Evolutionary conservation across 1,140 invertebrate species (phyloP).

Genomic region (Pinna nobilis): DNA sequence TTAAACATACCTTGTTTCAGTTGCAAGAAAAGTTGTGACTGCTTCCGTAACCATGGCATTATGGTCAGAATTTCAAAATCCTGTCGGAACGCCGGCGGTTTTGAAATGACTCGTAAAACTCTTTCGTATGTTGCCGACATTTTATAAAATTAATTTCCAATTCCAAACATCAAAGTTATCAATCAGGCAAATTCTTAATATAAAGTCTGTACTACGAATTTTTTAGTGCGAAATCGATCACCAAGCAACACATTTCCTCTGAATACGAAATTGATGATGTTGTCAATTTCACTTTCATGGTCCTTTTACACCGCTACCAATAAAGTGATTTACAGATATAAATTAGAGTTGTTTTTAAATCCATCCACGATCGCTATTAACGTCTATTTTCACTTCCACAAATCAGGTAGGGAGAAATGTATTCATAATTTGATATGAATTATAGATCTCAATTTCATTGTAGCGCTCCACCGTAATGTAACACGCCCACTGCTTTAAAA

Average conservation of each 20-base stretch:
- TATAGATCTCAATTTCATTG: too few relatives aligned
- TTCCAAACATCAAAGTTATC: too few relatives aligned
- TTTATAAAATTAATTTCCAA: neutral
- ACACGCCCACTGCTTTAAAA: too few relatives aligned
- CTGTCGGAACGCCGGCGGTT: constrained; percentile 54
- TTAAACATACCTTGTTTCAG: constrained; percentile 61
- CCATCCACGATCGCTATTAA: too few relatives aligned
- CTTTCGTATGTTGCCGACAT: constrained; percentile 48
- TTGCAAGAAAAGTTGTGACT: constrained; percentile 56
- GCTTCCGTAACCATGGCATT: constrained; percentile 63
- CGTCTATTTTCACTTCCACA: too few relatives aligned
- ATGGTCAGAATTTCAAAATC: constrained; percentile 61
- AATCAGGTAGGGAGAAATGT: too few relatives aligned
- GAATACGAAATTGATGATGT: constrained; percentile 6
- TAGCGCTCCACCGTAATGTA: too few relatives aligned
- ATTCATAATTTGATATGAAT: too few relatives aligned
- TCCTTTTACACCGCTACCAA: neutral
- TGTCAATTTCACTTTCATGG: constrained; percentile 1
- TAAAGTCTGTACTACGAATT: neutral
- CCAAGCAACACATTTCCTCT: neutral
- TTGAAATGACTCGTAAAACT: constrained; percentile 57
- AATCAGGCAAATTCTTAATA: neutral
- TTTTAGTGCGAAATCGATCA: too few relatives aligned
- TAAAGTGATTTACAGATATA: neutral
- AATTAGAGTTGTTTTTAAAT: too few relatives aligned